Percentiles rank a stretch among this genome's conserved stretches.
Evolutionary conservation across 2,113 vertebrate species (phyloP).

Genomic region (Megaceryle maxima): DNA sequence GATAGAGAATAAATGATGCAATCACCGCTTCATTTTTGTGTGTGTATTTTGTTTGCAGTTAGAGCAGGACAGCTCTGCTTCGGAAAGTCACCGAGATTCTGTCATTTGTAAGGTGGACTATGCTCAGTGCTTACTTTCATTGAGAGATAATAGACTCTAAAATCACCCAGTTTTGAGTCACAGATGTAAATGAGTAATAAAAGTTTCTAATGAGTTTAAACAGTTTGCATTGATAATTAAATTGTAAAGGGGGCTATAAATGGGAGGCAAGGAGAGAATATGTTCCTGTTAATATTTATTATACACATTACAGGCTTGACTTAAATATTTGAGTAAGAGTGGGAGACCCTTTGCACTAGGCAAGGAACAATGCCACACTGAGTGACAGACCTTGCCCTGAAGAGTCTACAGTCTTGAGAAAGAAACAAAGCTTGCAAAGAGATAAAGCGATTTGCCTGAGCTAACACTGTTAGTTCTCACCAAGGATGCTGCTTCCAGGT

Average conservation of each 20-base stretch:
- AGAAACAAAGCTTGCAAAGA: neutral
- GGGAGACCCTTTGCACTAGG: neutral
- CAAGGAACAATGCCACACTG: neutral
- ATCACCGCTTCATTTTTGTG: neutral
- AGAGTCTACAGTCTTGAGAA: neutral
- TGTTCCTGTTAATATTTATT: constrained; percentile 19
- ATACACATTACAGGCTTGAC: neutral
- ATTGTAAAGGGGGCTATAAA: neutral
- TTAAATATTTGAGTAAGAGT: neutral
- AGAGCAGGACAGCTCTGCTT: neutral
- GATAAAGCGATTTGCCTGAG: neutral
- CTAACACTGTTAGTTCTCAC: neutral
- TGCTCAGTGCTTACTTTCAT: neutral
- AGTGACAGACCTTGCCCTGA: neutral
- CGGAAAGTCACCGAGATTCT: neutral
- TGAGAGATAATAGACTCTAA: constrained; percentile 13
- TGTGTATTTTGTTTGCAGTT: neutral
- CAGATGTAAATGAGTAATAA: constrained; percentile 45
- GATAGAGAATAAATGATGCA: neutral
- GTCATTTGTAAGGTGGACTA: neutral
- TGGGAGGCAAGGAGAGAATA: neutral
- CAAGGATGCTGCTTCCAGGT: neutral
- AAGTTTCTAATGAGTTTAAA: constrained; percentile 37
- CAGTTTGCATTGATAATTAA: constrained; percentile 4
- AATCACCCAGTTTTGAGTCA: constrained; percentile 38